Conservation (phyloP, 2,113 vertebrate species). For the Archocentrus centrarchus region DNA sequence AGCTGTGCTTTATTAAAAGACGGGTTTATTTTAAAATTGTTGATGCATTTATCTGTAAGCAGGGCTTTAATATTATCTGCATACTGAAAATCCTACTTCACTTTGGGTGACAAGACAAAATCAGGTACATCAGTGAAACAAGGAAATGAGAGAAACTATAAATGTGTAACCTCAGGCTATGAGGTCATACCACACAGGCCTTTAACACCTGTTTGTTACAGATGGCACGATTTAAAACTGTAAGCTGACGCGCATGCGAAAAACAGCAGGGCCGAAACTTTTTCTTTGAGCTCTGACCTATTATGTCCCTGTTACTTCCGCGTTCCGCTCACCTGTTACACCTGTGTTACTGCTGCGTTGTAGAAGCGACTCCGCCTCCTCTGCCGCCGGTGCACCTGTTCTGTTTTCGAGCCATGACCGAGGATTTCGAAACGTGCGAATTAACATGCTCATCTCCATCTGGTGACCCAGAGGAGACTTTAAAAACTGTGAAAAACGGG, state of each 20-base stretch:
- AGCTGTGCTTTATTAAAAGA: background rate
- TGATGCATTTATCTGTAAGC: too few species aligned
- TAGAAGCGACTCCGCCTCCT: constrained; percentile 3
- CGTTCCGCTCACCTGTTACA: constrained; percentile 77
- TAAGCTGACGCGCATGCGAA: constrained; percentile 23
- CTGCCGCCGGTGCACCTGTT: constrained; percentile 61
- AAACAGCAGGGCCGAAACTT: constrained; percentile 17
- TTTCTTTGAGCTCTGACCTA: constrained; percentile 56
- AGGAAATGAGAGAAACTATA: constrained; percentile 7
- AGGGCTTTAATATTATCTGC: too few species aligned
- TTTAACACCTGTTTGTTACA: background rate
- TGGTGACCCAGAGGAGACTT: constrained; percentile 25
- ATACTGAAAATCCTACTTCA: too few species aligned
- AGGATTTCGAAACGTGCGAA: constrained; percentile 59
- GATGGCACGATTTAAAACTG: background rate
- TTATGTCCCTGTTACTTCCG: constrained; percentile 73
- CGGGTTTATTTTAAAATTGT: background rate
- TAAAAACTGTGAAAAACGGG: background rate
- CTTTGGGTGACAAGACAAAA: background rate
- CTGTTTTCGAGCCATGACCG: constrained; percentile 67
- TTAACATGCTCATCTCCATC: constrained; percentile 53
- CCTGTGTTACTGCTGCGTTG: constrained; percentile 71
- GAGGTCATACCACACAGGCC: background rate
- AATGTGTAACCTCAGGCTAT: background rate
- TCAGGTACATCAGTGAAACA: background rate